Evolutionary conservation across 1,140 invertebrate species (phyloP).

Genomic region (Heliothis virescens): DNA sequence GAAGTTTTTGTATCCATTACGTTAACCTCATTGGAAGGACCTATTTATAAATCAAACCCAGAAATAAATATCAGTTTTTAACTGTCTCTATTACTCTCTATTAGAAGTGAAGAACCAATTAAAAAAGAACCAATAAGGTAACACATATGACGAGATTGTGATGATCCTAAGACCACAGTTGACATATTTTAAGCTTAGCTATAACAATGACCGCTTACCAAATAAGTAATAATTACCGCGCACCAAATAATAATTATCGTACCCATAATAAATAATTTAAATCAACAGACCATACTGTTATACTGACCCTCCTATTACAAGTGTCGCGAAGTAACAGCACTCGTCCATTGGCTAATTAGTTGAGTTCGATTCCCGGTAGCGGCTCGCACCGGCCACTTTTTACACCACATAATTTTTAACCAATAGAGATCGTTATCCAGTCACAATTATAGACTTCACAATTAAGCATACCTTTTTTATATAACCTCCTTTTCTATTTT

Average conservation of each 20-base stretch:
- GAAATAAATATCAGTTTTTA: no score
- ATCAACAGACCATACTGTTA: not conserved
- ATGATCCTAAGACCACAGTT: no score
- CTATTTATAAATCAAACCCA: no score
- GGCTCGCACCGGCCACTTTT: conserved; percentile 55
- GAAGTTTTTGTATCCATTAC: no score
- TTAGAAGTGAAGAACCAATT: no score
- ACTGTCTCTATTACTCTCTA: no score
- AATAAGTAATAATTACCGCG: no score
- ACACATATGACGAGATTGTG: no score
- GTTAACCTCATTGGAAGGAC: no score
- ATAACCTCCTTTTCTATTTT: not conserved
- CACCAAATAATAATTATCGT: no score
- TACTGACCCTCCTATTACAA: conserved; percentile 53
- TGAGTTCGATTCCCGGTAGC: conserved; percentile 62
- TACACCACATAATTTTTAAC: conserved; percentile 63
- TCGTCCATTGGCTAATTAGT: conserved; percentile 62
- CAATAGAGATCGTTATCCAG: conserved; percentile 66
- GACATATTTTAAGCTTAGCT: not conserved
- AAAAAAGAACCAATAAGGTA: no score
- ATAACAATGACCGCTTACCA: no score
- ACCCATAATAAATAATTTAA: not conserved
- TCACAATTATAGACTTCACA: conserved; percentile 58
- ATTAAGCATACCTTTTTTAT: conserved; percentile 58
- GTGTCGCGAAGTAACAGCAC: conserved; percentile 61